Conservation (phyloP, 1,140 invertebrate genomes). For the Bradysia coprophila region DNA sequence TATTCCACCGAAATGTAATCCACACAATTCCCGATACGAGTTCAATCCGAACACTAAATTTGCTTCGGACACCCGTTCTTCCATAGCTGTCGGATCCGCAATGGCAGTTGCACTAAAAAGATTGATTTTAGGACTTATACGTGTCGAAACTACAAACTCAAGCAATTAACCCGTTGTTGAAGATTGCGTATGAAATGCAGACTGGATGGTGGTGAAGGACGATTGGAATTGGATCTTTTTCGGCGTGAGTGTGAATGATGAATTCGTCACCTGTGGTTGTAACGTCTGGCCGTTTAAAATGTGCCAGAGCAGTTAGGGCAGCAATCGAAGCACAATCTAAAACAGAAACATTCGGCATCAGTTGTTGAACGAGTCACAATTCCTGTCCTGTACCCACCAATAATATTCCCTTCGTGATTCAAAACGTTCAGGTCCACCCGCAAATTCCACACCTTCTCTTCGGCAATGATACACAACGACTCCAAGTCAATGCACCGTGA, state of each 20-base stretch:
- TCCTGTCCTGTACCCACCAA: too few species aligned
- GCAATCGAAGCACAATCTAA: conserved; percentile 76
- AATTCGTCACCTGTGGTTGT: conserved; percentile 69
- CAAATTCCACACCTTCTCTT: conserved; percentile 79
- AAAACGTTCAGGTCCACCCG: conserved; percentile 75
- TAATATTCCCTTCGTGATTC: conserved; percentile 85
- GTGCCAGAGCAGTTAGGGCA: conserved; percentile 63
- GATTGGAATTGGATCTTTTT: conserved; percentile 70
- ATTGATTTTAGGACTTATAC: conserved; percentile 10
- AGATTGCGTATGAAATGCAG: conserved; percentile 72
- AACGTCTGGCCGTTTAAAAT: conserved; percentile 82
- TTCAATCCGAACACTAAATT: conserved; percentile 75
- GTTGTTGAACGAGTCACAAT: too few species aligned
- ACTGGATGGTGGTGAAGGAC: conserved; percentile 81
- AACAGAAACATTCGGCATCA: too few species aligned
- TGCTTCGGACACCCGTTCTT: conserved; percentile 67
- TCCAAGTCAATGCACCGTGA: conserved; percentile 81
- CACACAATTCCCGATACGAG: conserved; percentile 77
- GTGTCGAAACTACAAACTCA: too few species aligned
- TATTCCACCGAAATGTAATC: conserved; percentile 66
- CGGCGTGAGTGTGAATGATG: conserved; percentile 55
- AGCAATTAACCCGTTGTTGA: conserved; percentile 53
- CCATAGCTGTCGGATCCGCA: conserved; percentile 56
- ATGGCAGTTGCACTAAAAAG: conserved; percentile 39
- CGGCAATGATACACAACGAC: conserved; percentile 79